These are phyloP conservation scores for Peromyscus eremicus DNA, from an alignment of 2,797 vertebrate genomes.

Conservation along the genomic window DNA sequence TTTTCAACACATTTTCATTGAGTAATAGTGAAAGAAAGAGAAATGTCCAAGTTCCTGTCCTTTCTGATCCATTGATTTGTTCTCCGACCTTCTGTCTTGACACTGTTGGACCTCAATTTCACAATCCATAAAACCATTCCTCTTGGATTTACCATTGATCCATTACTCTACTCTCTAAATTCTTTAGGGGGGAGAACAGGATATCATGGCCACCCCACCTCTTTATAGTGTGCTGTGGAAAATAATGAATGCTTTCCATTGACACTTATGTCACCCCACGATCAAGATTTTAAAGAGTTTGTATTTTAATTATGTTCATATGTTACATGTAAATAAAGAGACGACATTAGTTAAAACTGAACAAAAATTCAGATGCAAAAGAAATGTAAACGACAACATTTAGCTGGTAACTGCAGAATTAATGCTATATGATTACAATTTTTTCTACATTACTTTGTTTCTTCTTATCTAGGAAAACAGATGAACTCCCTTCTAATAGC, in stretches of 20 bases:
- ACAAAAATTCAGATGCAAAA: not conserved
- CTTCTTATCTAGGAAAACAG: not conserved
- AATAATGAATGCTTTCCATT: constrained; percentile 31
- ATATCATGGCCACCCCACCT: not conserved
- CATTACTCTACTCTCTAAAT: constrained; percentile 54
- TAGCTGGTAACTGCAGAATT: not conserved
- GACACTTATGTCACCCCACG: not conserved
- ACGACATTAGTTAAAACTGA: not conserved
- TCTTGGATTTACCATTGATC: constrained; percentile 61
- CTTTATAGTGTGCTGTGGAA: not conserved
- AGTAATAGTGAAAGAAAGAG: constrained; percentile 63
- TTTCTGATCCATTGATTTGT: constrained; percentile 71
- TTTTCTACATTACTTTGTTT: constrained; percentile 16
- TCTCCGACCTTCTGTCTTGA: constrained; percentile 74
- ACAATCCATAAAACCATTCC: constrained; percentile 78
- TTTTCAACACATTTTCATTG: constrained; percentile 49
- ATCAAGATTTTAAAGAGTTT: not conserved
- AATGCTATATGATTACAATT: not conserved
- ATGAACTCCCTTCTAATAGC: not conserved
- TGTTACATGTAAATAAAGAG: not conserved
- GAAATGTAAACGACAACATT: constrained; percentile 50
- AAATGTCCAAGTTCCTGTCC: constrained; percentile 70
- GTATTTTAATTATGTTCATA: constrained; percentile 11
- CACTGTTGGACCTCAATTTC: constrained; percentile 71
- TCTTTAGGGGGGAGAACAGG: not conserved